Percentiles rank a stretch among this genome's conserved stretches.
Evolutionary conservation across 23 tunicate genomes (phyloP).

Genomic region (Ascidia mentula): DNA sequence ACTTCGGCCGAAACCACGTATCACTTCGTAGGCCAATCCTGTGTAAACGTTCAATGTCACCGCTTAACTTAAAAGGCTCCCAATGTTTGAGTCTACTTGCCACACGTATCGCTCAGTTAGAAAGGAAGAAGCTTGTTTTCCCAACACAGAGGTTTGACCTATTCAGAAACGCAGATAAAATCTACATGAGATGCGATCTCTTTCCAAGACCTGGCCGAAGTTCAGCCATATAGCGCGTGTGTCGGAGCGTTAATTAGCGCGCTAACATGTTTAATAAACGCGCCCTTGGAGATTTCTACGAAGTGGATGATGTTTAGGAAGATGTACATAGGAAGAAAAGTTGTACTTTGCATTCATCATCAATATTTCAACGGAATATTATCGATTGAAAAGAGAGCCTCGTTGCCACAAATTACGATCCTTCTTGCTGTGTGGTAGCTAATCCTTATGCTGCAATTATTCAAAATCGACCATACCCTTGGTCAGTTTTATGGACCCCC

Average conservation of each 20-base stretch:
- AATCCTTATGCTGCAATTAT: neutral
- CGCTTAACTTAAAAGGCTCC: no score
- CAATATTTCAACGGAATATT: slow-evolving; percentile 1
- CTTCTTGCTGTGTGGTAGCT: neutral
- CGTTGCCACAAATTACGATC: neutral
- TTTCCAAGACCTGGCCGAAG: no score
- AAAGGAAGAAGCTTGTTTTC: no score
- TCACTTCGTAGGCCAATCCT: no score
- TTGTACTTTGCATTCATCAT: neutral
- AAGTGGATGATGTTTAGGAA: no score
- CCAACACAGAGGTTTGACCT: no score
- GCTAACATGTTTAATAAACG: neutral
- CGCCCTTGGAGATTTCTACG: neutral
- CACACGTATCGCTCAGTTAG: no score
- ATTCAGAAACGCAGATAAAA: no score
- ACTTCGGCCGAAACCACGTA: no score
- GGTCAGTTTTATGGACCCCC: neutral
- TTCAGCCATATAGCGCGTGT: neutral
- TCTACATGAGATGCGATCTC: no score
- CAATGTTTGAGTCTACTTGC: no score
- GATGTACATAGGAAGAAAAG: neutral
- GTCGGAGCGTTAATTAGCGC: neutral
- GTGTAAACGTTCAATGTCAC: no score
- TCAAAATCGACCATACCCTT: neutral
- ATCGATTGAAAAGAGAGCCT: neutral